Evolutionary conservation across 2,113 vertebrate genomes (phyloP).

Genomic region (Chaenocephalus aceratus): DNA sequence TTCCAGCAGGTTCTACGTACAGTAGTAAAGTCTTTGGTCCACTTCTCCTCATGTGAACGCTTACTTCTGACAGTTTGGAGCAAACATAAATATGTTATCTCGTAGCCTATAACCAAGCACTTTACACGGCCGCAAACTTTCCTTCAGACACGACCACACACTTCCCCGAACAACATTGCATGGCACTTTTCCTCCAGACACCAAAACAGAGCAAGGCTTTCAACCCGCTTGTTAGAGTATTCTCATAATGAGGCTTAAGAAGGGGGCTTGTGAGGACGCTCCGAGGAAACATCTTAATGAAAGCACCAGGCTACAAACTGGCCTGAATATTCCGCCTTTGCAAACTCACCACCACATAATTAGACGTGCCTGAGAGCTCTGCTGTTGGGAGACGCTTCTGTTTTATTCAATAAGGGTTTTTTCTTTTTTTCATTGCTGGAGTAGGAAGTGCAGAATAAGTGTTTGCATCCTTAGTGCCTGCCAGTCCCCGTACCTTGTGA

Average conservation of each 20-base stretch:
- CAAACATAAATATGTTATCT: constrained; percentile 18
- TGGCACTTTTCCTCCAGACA: constrained; percentile 37
- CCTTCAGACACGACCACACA: constrained; percentile 21
- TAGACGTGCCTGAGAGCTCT: constrained; percentile 52
- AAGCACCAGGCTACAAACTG: constrained; percentile 45
- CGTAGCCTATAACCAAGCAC: constrained; percentile 5
- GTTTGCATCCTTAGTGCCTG: constrained; percentile 8
- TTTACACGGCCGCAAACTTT: constrained; percentile 15
- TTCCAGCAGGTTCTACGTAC: constrained; percentile 41
- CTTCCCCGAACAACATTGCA: constrained; percentile 19
- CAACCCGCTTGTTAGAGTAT: constrained; percentile 60
- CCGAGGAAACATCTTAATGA: constrained; percentile 64
- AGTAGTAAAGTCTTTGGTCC: constrained; percentile 1
- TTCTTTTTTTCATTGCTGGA: constrained; percentile 11
- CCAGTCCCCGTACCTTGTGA: neutral
- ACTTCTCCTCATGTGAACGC: neutral
- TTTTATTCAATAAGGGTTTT: constrained; percentile 46
- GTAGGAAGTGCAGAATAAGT: constrained; percentile 26
- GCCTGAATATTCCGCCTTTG: constrained; percentile 49
- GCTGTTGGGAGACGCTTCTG: constrained; percentile 30
- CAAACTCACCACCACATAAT: constrained; percentile 65
- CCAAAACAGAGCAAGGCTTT: constrained; percentile 50
- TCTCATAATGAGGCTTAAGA: constrained; percentile 55
- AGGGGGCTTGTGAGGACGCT: constrained; percentile 59
- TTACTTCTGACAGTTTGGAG: neutral